Evolutionary conservation across 2,888 invertebrate genomes (phyloP).

Genomic region (Coelinius sp.): DNA sequence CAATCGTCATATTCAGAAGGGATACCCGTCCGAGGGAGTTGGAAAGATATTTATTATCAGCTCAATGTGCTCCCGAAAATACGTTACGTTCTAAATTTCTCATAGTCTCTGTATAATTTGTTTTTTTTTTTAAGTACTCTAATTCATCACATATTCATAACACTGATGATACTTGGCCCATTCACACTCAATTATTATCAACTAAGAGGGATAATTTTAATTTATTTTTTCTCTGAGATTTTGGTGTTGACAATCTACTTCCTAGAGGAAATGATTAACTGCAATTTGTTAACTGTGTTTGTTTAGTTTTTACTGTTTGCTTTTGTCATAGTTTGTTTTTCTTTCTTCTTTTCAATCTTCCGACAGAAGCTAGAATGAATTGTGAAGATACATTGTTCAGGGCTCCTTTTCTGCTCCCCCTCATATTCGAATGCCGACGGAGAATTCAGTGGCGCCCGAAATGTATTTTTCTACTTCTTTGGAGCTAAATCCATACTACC

Average conservation of each 20-base stretch:
- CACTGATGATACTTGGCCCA: not conserved
- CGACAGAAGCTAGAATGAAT: not conserved
- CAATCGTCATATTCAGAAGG: too few relatives aligned
- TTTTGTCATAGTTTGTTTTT: not conserved
- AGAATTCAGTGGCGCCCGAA: not conserved
- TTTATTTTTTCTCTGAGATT: not conserved
- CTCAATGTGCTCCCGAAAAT: conserved; percentile 28
- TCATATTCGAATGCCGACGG: not conserved
- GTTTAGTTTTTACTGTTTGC: not conserved
- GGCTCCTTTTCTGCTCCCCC: not conserved
- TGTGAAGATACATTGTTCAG: not conserved
- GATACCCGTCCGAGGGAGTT: too few relatives aligned
- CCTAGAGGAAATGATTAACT: not conserved
- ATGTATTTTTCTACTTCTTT: not conserved
- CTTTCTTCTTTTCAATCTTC: too few relatives aligned
- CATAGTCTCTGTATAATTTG: not conserved
- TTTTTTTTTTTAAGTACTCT: not conserved
- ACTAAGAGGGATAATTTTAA: not conserved
- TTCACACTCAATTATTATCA: not conserved
- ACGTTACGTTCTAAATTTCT: conserved; percentile 7
- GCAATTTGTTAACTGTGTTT: not conserved
- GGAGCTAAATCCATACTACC: not conserved
- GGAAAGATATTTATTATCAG: conserved; percentile 22
- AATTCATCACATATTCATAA: not conserved
- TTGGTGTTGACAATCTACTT: not conserved